Conservation (phyloP, 53 echinoderm and acorn worm species). For the Patiria pectinifera region DNA sequence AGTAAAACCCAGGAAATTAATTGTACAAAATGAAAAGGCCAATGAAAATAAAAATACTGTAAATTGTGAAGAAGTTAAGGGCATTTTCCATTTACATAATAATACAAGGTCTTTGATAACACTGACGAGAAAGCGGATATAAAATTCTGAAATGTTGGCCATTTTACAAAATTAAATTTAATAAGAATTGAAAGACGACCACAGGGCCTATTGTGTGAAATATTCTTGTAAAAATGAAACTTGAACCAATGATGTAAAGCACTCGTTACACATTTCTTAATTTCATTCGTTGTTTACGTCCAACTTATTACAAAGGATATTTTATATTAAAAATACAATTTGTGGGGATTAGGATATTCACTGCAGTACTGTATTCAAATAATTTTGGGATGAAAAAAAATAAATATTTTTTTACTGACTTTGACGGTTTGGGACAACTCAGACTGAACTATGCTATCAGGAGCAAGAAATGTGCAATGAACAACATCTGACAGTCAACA, state of each 20-base stretch:
- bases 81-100: background rate
- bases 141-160: background rate
- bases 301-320: background rate
- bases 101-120: background rate
- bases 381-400: background rate
- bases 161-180: background rate
- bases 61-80: background rate
- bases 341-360: background rate
- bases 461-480: too few species aligned
- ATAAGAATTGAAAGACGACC: background rate
- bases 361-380: too few species aligned
- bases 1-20: background rate
- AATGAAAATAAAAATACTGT: background rate
- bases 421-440: too few species aligned
- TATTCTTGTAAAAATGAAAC: background rate
- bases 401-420: too few species aligned
- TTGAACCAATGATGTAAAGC: background rate
- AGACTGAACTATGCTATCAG: too few species aligned
- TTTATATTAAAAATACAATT: background rate
- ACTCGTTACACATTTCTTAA: background rate
- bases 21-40: background rate
- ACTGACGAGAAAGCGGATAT: background rate
- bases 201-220: background rate
- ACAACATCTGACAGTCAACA: too few species aligned
- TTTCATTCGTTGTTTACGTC: background rate